Conservation (phyloP, 2,797 vertebrate species). For the Aphelocoma californica region DNA sequence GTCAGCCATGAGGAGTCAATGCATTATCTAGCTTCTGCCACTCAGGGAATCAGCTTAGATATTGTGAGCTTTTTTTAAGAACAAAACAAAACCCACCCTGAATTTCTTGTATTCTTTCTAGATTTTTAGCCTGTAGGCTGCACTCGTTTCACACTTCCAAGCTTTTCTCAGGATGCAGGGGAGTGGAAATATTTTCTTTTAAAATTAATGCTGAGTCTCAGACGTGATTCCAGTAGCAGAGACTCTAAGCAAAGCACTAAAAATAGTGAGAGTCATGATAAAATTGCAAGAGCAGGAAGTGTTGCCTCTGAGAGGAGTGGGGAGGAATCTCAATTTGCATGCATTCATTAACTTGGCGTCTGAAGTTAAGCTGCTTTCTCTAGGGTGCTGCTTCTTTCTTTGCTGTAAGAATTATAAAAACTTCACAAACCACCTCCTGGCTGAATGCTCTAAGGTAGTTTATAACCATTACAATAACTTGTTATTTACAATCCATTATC, state of each 20-base stretch:
- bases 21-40: neutral
- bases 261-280: slow-evolving; percentile 51
- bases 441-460: neutral
- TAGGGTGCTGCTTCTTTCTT: neutral
- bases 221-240: slow-evolving; percentile 1
- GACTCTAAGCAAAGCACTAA: slow-evolving; percentile 19
- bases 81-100: neutral
- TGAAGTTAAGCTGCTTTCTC: slow-evolving; percentile 20
- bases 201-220: slow-evolving; percentile 21
- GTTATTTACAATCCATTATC: neutral
- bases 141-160: neutral
- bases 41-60: neutral
- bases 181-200: slow-evolving; percentile 1
- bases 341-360: slow-evolving; percentile 51
- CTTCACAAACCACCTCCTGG: slow-evolving; percentile 46
- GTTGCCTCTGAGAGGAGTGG: slow-evolving; percentile 37
- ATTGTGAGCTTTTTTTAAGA: neutral
- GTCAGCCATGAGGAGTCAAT: neutral
- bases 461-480: neutral
- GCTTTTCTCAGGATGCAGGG: neutral
- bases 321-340: slow-evolving; percentile 54
- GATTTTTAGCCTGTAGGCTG: neutral
- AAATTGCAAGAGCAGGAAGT: slow-evolving; percentile 56
- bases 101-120: neutral
- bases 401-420: slow-evolving; percentile 47